Percentiles rank a stretch among this genome's conserved stretches.
phyloP scores from a whole-genome alignment of 2,113 vertebrate species.

The Sialia sialis region DNA sequence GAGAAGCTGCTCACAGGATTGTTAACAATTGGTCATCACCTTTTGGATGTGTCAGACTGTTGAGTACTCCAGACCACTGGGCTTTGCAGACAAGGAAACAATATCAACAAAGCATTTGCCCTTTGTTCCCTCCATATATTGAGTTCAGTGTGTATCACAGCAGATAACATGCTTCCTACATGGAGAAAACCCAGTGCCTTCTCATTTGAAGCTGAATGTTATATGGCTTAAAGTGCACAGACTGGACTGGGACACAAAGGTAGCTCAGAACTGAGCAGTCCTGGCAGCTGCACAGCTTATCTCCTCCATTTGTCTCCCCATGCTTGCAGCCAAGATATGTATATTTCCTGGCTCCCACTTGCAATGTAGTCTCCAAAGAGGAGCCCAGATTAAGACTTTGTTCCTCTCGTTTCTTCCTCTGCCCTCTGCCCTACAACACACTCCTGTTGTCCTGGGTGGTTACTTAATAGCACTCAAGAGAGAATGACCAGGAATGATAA shows the following conservation, averaged over 20 bases:
- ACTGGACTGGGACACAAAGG: background rate
- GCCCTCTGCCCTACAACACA: background rate
- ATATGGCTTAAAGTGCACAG: background rate
- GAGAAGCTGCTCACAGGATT: conserved; percentile 66
- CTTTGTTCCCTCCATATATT: background rate
- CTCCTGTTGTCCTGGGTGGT: background rate
- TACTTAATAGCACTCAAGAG: background rate
- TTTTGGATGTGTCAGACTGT: conserved; percentile 60
- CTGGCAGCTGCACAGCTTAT: background rate
- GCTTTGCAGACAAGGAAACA: conserved; percentile 41
- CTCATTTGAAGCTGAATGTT: background rate
- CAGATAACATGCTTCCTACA: background rate
- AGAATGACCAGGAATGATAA: background rate
- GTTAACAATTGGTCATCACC: conserved; percentile 71
- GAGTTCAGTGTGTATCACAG: background rate
- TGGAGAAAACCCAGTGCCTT: background rate
- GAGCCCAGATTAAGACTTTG: background rate
- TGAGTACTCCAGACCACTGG: background rate
- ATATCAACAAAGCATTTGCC: conserved; percentile 19
- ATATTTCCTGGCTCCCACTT: background rate
- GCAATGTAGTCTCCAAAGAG: background rate
- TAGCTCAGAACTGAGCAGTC: background rate
- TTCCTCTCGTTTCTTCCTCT: background rate
- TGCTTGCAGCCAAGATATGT: background rate
- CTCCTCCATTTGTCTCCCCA: background rate